Base-by-base conservation (phyloP, 2,888 invertebrate genomes). In the Leuctra nigra region DNA sequence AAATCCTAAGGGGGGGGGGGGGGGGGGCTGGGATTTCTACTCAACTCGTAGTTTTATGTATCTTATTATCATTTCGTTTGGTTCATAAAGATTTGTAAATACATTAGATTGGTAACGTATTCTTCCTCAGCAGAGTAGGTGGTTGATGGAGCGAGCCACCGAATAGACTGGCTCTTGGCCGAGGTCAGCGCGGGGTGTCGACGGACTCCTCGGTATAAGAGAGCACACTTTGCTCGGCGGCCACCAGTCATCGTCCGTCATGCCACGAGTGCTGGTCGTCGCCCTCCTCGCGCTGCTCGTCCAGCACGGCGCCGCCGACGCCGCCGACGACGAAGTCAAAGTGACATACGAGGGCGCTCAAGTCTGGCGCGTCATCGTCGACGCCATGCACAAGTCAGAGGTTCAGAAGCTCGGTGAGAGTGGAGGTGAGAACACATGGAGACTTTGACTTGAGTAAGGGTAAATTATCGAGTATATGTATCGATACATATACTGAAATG, bases 291-390 rank as follows among this genome's bases (percentile, higher is more conserved):
- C n/a, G 13, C 36, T 24, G 29, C 16, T 46, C 20, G 33, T 33
- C 22, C 16, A 47, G 22, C 23, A 13, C 7, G 44, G 9, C 2
- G 59, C 53, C 6, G 25, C 55, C 20, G 59, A 7, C 3, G 58
- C 50, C 4, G 23, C 56, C 7, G 60, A 50, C 20, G 54, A 54
- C 22, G 47, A 58, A 39, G 58, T 50, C 13, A 55, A 62, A 53
- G 76, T 86, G 41, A 80, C 81, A 53, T 91, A 90, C 69, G 78
- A 81, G 50, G 90, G 89, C 2, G 83, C 85, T 14, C 89, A 91
- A 72, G 71, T 90, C 14, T 87, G 88, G 86, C 80, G 86, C 67
- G 82, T 88, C 39, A 70, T 70, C 4, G 74, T 78, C 13, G 73
- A 75, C 48, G 74, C 73, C 35, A 75, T 77, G 61, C 76, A 72